Conservation (phyloP, 2,797 vertebrate genomes). For the Sebastiscus albofasciatus region DNA sequence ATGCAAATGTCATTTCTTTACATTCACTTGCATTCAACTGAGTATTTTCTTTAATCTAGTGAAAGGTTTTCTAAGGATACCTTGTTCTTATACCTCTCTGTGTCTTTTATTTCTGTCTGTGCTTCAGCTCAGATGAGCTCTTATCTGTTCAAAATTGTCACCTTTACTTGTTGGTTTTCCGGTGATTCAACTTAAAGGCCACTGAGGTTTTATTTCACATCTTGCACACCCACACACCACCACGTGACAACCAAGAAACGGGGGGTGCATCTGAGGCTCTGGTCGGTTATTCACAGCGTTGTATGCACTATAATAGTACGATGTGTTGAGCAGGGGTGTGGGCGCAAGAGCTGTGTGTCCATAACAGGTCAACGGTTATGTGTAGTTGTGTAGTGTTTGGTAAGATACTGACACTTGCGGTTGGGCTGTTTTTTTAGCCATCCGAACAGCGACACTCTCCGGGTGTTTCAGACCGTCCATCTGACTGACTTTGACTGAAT, state of each 20-base stretch:
- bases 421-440: neutral
- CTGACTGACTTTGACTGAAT: neutral
- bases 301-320: slow-evolving; percentile 14
- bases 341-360: slow-evolving; percentile 13
- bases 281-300: slow-evolving; percentile 38
- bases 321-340: slow-evolving; percentile 41
- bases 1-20: slow-evolving; percentile 42
- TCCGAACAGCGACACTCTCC: neutral
- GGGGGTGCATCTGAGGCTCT: slow-evolving; percentile 22
- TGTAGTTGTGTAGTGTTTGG: slow-evolving; percentile 13
- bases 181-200: slow-evolving; percentile 63
- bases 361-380: slow-evolving; percentile 19
- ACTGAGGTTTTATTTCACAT: slow-evolving; percentile 60
- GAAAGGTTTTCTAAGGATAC: slow-evolving; percentile 12
- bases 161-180: slow-evolving; percentile 58
- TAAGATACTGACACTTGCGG: slow-evolving; percentile 18
- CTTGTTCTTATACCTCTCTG: neutral
- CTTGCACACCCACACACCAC: slow-evolving; percentile 40
- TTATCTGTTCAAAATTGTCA: slow-evolving; percentile 32
- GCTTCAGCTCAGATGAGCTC: neutral
- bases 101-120: slow-evolving; percentile 10
- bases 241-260: slow-evolving; percentile 65
- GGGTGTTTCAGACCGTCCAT: neutral
- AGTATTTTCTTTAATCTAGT: slow-evolving; percentile 13
- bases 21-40: slow-evolving; percentile 18